Base-by-base conservation (phyloP, 1,140 invertebrate species). In the Phocides pigmalion region DNA sequence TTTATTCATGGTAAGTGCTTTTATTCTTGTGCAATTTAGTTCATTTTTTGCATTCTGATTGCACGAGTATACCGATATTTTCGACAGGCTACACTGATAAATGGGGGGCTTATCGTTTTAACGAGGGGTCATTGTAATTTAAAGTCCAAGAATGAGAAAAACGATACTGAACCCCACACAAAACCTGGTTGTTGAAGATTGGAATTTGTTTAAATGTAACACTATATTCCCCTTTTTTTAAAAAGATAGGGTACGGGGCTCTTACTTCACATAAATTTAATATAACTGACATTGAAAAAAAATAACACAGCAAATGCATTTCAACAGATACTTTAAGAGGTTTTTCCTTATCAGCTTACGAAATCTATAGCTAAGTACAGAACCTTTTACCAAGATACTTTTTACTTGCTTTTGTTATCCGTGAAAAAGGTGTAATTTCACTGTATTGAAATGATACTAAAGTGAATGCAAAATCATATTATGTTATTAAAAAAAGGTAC, bases 121-220 rank as follows among this genome's bases (percentile, higher is more conserved):
- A 6, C 16, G 22, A 32, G 41, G 22, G 22, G 32, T 28, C 41
- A 41, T 54, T 53, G 35, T 46, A 32, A 32, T 58, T 58, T 46
- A 58, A 58, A 28, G 46, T 20, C 20, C 4, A 19, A 47, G 3
- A 3, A 20, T 19, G 19, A 47, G 44, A 47, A 22, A 47, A 47
- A 9, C 32, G 32, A 35, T 47, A 44, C 44, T 22, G n/a, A 9
- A 19, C 44, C 11, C 32, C 25, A 28, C 25, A 35, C 22, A 47
- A n/a, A 22, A 3, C 25, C 19, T 12, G n/a, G 9, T 47, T 22
- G 12, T 47, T 22, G 6, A 17, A 11, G 3, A 6, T 47, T 11
- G 17, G 9, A n/a, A 56, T 22, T 22, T 54, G 41, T 54, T 54
- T 41, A 39, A 41, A 54, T 14, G 37, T 41, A 37, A 41, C 22